Evolutionary conservation across 2,888 invertebrate genomes (phyloP).

Genomic region (Dryocosmus kuriphilus): DNA sequence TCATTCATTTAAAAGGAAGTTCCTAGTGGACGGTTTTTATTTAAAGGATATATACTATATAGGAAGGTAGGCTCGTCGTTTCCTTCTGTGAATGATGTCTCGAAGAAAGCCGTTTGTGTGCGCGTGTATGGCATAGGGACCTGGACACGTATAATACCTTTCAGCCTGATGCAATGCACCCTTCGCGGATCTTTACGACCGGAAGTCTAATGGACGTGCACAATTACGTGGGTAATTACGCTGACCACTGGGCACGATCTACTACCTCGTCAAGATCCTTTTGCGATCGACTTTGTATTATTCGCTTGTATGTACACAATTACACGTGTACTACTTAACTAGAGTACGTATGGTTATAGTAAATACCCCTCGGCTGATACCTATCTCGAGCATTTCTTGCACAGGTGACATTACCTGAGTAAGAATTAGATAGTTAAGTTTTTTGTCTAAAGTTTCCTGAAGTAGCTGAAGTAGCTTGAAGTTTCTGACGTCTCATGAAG

Average conservation of each 20-base stretch:
- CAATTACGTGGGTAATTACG: constrained; percentile 21
- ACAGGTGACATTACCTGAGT: neutral
- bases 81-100: constrained; percentile 33
- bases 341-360: neutral
- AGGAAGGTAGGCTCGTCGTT: constrained; percentile 16
- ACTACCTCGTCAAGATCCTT: constrained; percentile 18
- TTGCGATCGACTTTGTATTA: constrained; percentile 14
- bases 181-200: constrained; percentile 17
- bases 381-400: neutral
- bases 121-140: constrained; percentile 22
- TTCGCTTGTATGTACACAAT: neutral
- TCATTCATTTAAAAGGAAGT: constrained; percentile 18
- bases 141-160: constrained; percentile 18
- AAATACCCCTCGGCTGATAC: neutral
- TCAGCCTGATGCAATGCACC: constrained; percentile 27
- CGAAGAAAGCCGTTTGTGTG: constrained; percentile 30
- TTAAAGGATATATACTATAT: neutral
- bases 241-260: constrained; percentile 5
- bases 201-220: constrained; percentile 26
- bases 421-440: neutral
- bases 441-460: neutral
- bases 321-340: neutral
- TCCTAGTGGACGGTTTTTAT: neutral
- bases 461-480: too few species aligned
- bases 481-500: too few species aligned